Conservation (phyloP, 2,888 invertebrate species). For the Sarcophaga rosellei region DNA sequence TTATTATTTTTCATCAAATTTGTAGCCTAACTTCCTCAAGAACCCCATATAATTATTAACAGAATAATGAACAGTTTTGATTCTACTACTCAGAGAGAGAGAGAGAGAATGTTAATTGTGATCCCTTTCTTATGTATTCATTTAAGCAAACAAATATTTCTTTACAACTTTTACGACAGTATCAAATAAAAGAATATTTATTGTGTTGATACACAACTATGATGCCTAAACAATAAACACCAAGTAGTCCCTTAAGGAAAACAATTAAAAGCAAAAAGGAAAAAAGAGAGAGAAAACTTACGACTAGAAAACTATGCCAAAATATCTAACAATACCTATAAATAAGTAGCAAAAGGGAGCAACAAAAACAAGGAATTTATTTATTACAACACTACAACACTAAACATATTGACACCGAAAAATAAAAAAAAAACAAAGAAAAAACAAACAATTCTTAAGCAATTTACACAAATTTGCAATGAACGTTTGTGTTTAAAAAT, state of each 20-base stretch:
- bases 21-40: too few species aligned
- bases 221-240: background rate
- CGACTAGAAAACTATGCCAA: conserved; percentile 31
- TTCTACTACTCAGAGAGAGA: too few species aligned
- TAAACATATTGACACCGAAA: background rate
- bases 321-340: conserved; percentile 50
- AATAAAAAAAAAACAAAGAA: background rate
- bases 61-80: too few species aligned
- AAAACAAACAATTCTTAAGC: conserved; percentile 43
- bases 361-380: conserved; percentile 35
- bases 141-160: background rate
- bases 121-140: too few species aligned
- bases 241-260: conserved; percentile 11
- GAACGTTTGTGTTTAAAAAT: conserved; percentile 50
- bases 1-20: too few species aligned
- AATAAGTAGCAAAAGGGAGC: conserved; percentile 19
- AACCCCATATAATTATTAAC: too few species aligned
- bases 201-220: background rate
- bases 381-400: background rate
- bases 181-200: background rate
- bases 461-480: conserved; percentile 67
- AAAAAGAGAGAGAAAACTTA: background rate
- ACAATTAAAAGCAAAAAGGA: background rate
- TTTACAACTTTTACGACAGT: background rate
- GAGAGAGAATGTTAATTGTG: too few species aligned